Conservation (phyloP, 2,888 invertebrate genomes). For the Blera fallax region DNA sequence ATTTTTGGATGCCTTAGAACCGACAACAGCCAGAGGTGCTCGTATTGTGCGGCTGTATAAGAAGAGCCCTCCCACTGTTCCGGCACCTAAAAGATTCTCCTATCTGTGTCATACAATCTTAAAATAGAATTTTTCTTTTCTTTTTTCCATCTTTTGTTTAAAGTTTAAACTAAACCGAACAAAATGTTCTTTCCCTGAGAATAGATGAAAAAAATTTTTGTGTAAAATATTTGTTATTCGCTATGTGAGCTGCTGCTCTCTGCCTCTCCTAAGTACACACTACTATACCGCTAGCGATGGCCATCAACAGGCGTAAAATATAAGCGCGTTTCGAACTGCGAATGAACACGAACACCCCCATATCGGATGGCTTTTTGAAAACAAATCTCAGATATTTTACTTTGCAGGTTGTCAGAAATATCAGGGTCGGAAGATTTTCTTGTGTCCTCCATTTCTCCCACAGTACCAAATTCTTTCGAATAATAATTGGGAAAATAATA, state of each 20-base stretch:
- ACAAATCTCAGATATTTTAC: constrained; percentile 52
- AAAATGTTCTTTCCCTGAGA: constrained; percentile 28
- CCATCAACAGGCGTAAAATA: constrained; percentile 8
- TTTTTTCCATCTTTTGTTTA: constrained; percentile 48
- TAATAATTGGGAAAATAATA: constrained; percentile 47
- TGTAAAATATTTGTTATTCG: not conserved
- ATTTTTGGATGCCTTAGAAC: constrained; percentile 22
- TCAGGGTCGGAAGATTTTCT: constrained; percentile 59
- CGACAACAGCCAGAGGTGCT: constrained; percentile 22
- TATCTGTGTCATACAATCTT: constrained; percentile 80
- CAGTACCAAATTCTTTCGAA: constrained; percentile 15
- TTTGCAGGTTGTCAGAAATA: constrained; percentile 64
- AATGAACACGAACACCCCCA: constrained; percentile 44
- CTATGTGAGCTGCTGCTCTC: not conserved
- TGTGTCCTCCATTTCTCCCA: constrained; percentile 29
- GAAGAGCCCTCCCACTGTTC: constrained; percentile 52
- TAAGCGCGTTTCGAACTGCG: not conserved
- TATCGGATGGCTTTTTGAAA: constrained; percentile 53
- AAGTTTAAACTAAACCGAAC: constrained; percentile 20
- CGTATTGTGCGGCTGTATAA: not conserved
- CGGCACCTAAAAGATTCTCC: constrained; percentile 56
- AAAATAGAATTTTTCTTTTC: too few species aligned
- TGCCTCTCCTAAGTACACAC: not conserved
- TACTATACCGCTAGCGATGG: not conserved
- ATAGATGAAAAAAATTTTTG: constrained; percentile 9